Base-by-base conservation (phyloP, 1,140 invertebrate species). In the Archivesica marissinica region DNA sequence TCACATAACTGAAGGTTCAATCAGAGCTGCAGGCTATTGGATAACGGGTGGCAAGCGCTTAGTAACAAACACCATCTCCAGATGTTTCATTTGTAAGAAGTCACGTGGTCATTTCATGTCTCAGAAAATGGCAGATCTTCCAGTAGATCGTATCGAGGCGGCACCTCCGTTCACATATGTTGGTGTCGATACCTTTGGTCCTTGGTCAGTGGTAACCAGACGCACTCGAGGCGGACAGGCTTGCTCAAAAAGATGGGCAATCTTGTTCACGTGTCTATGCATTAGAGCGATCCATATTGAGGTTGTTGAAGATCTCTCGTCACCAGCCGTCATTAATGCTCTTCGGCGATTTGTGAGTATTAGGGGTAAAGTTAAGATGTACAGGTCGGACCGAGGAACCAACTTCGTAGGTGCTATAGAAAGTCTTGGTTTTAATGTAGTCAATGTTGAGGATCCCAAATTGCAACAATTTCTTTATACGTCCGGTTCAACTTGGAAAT, bases 321-420 rank as follows among this genome's bases (percentile, higher is more conserved):
- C 56, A 3, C 47, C 56, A 30, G 13, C 56, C 13, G 44, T 79
- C 59, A 79, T 66, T 11, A 47, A 47, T 28, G 56, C 38, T 20
- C 39, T 79, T 2, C 35, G 77, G 7, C 25, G 77, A 20, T 79
- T 79, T 56, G 35, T 79, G 28, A 41, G 56, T 41, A 2, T 79
- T 17, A 64, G 77, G 23, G 77, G 59, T 15, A 30, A 4, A 30
- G 47, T 89, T 17, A 76, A 39, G 15, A 25, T 54, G 20, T 44
- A 87, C 20, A 4, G 70, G 15, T 86, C 66, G 2, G 89, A 90
- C 61, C 64, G 85, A 15, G 88, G 90, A 13, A 90, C 87, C 7
- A 91, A 91, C 80, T 89, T 89, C 35, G 75, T 81, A 17, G 90
- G 86, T 44, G 90, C 85, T 20, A 25, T 23, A 4, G 56, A 78